Conservation (phyloP, 2,888 invertebrate species). For the Fragum fragum region DNA sequence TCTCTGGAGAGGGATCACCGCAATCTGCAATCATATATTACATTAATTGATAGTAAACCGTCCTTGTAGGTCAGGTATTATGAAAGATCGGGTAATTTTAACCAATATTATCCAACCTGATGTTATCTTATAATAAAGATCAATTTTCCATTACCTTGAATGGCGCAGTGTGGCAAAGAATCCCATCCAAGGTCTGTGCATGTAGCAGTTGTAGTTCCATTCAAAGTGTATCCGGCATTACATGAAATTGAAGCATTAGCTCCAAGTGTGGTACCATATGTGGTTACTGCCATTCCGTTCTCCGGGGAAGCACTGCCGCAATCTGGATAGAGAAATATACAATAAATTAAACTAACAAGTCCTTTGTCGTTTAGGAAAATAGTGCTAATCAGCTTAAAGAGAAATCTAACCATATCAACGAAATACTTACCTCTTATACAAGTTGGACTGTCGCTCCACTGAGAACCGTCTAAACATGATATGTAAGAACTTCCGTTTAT, state of each 20-base stretch:
- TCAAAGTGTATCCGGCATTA: neutral
- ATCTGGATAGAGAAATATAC: neutral
- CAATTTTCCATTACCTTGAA: constrained; percentile 1
- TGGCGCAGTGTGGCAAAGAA: neutral
- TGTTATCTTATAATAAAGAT: too few species aligned
- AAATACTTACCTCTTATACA: constrained; percentile 6
- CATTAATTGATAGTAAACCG: too few species aligned
- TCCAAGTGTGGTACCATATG: constrained; percentile 3
- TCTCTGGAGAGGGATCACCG: constrained; percentile 14
- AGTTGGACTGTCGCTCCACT: neutral
- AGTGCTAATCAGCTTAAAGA: too few species aligned
- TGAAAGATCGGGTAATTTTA: too few species aligned
- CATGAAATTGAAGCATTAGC: constrained; percentile 18
- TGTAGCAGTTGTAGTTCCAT: neutral
- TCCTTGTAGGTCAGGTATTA: too few species aligned
- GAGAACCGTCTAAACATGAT: neutral
- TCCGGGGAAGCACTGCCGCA: constrained; percentile 8
- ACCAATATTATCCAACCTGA: too few species aligned
- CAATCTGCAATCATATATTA: constrained; percentile 17
- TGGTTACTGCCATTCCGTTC: neutral
- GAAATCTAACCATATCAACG: too few species aligned
- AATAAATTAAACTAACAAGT: neutral
- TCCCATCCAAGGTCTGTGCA: constrained; percentile 16
- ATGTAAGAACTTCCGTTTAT: constrained; percentile 12
- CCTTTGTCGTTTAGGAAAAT: too few species aligned